Conservation (phyloP, 92 coral and sea anemone genomes). For the Palythoa caribaeorum region DNA sequence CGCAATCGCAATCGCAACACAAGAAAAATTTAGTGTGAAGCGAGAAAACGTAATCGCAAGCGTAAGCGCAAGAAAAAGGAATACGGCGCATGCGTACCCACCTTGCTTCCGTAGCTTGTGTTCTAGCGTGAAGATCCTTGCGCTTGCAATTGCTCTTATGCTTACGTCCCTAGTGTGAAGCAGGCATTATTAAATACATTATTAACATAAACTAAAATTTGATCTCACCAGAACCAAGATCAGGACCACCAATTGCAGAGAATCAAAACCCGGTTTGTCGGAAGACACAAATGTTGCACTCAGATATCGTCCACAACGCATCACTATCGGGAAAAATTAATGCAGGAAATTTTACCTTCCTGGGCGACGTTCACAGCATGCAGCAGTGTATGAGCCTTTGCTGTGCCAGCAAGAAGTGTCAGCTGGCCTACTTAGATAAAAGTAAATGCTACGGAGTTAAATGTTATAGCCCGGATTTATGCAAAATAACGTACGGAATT, state of each 20-base stretch:
- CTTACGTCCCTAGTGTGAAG: too few relatives aligned
- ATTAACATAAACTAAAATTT: not conserved
- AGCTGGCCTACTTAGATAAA: slow-evolving; percentile 94
- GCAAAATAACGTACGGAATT: slow-evolving; percentile 83
- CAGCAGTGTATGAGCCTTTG: slow-evolving; percentile 97
- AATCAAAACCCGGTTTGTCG: slow-evolving; percentile 97
- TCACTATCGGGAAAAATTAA: slow-evolving; percentile 78
- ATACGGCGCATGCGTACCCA: too few relatives aligned
- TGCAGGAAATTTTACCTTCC: slow-evolving; percentile 89
- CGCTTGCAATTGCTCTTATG: too few relatives aligned
- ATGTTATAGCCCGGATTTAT: slow-evolving; percentile 84
- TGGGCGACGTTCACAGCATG: slow-evolving; percentile 92
- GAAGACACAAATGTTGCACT: slow-evolving; percentile 92
- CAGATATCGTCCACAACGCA: slow-evolving; percentile 93
- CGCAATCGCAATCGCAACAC: too few relatives aligned
- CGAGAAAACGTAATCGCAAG: too few relatives aligned
- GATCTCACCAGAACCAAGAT: slow-evolving; percentile 65
- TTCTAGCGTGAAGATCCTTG: too few relatives aligned
- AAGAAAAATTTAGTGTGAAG: too few relatives aligned
- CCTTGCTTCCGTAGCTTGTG: too few relatives aligned
- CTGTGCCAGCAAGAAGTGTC: slow-evolving; percentile 89
- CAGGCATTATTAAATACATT: too few relatives aligned
- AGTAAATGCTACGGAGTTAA: slow-evolving; percentile 91
- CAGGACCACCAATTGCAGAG: slow-evolving; percentile 91
- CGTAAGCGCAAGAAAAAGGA: too few relatives aligned